Evolutionary conservation across 2,113 vertebrate species (phyloP).

Genomic region (Amblyornis subalaris): DNA sequence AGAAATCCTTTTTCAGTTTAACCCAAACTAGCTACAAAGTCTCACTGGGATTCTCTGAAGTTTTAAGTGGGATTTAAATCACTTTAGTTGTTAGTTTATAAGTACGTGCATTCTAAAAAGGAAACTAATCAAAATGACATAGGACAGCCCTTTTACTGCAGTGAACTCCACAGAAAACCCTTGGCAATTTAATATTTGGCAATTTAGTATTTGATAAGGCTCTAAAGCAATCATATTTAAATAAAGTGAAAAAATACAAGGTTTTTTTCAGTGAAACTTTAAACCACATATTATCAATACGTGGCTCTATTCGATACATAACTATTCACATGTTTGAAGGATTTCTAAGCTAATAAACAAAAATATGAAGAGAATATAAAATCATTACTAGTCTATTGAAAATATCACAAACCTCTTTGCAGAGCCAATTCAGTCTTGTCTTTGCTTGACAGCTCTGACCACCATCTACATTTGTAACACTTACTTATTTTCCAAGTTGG

Average conservation of each 20-base stretch:
- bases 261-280: not conserved
- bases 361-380: not conserved
- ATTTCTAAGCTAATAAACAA: not conserved
- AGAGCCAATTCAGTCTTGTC: not conserved
- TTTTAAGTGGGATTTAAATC: not conserved
- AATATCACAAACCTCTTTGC: not conserved
- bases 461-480: not conserved
- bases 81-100: not conserved
- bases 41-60: not conserved
- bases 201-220: not conserved
- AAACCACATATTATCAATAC: not conserved
- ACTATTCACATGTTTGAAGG: not conserved
- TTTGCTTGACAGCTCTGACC: not conserved
- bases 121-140: not conserved
- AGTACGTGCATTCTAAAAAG: not conserved
- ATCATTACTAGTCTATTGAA: not conserved
- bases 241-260: not conserved
- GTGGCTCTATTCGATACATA: not conserved
- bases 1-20: not conserved
- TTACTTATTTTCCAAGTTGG: not conserved
- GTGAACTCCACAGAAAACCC: not conserved
- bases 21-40: not conserved
- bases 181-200: not conserved
- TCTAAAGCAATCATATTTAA: not conserved
- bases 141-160: not conserved